Percentiles rank a stretch among this genome's conserved stretches.
phyloP scores from a whole-genome alignment of 2,797 vertebrate genomes.

The Neosilurus hyrtlii region DNA sequence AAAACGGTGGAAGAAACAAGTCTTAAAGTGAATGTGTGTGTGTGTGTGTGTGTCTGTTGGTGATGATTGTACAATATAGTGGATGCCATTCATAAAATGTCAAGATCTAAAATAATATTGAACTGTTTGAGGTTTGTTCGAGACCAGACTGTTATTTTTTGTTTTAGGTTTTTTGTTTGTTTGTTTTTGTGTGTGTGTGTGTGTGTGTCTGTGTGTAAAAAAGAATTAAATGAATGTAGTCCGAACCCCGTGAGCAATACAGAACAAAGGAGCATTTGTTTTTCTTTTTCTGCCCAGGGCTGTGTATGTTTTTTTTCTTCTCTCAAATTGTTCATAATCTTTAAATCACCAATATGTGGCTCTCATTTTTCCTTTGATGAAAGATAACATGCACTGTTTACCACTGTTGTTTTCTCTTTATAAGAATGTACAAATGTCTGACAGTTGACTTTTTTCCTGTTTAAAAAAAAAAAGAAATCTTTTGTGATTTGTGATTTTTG shows the following conservation, averaged over 20 bases:
- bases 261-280: conserved; percentile 54
- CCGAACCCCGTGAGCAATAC: conserved; percentile 40
- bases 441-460: conserved; percentile 30
- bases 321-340: conserved; percentile 35
- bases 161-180: too few relatives aligned
- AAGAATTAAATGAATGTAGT: conserved; percentile 16
- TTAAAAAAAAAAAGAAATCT: conserved; percentile 29
- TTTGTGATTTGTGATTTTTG: conserved; percentile 39
- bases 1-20: conserved; percentile 33
- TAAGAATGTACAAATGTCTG: conserved; percentile 51
- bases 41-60: conserved; percentile 18
- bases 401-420: conserved; percentile 46
- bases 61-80: conserved; percentile 16
- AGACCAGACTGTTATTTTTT: not conserved
- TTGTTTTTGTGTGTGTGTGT: too few relatives aligned
- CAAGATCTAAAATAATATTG: not conserved
- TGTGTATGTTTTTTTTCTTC: conserved; percentile 5
- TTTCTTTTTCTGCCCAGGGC: conserved; percentile 45
- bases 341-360: conserved; percentile 30
- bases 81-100: conserved; percentile 9
- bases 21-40: conserved; percentile 23
- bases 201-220: too few relatives aligned
- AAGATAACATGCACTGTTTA: conserved; percentile 56
- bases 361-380: conserved; percentile 41
- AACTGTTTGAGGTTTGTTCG: conserved; percentile 1